A percentile compares a stretch with the other conserved stretches of the same genome.
phyloP scores from a whole-genome alignment of 2,888 invertebrate genomes.

The Sinohyriopsis cumingii region DNA sequence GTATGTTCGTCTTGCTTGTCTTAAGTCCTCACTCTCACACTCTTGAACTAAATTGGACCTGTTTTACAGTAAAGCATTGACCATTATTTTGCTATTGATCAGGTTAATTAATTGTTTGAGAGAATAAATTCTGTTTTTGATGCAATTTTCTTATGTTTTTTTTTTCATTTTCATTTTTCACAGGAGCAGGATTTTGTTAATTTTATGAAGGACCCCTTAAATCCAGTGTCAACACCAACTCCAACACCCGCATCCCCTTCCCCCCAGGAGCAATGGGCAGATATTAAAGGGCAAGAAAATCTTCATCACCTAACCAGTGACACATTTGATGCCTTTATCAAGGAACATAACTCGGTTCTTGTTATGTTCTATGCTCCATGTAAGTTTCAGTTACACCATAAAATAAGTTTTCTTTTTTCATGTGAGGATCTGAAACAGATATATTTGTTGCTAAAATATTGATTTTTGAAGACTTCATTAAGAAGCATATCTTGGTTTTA shows the following conservation, averaged over 20 bases:
- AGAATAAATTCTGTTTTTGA: no score
- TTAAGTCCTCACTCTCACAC: no score
- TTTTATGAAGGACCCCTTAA: constrained; percentile 75
- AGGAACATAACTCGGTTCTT: constrained; percentile 75
- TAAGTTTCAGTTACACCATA: constrained; percentile 51
- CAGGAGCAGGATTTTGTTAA: constrained; percentile 81
- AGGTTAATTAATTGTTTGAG: no score
- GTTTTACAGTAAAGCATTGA: no score
- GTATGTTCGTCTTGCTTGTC: no score
- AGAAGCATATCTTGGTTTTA: no score
- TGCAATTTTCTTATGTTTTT: no score
- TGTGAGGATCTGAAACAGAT: neutral
- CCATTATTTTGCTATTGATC: no score
- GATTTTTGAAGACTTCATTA: no score
- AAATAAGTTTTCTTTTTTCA: constrained; percentile 6
- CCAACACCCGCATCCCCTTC: constrained; percentile 59
- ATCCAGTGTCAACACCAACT: constrained; percentile 63
- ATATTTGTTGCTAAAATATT: no score
- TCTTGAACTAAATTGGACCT: no score
- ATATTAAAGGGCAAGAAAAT: constrained; percentile 74
- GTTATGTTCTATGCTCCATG: constrained; percentile 74
- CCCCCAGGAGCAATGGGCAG: constrained; percentile 73
- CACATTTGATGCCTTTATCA: constrained; percentile 72
- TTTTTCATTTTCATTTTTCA: constrained; percentile 31
- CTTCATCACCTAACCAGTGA: constrained; percentile 83